Base-by-base conservation (phyloP, 1,140 invertebrate genomes). In the Pristionchus pacificus region DNA sequence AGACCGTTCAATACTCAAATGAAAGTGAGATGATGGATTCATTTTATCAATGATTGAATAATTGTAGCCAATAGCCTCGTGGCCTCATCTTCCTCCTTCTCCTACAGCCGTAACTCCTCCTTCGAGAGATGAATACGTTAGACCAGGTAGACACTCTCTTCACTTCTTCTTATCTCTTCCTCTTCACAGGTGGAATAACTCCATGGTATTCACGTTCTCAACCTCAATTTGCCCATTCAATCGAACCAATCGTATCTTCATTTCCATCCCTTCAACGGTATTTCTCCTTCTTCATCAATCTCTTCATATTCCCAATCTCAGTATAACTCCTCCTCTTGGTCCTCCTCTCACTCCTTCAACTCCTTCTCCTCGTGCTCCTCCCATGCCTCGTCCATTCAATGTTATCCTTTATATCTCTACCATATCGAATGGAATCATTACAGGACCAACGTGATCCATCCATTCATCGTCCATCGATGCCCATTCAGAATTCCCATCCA, bases 1-100 rank as follows among this genome's bases (percentile, higher is more conserved):
- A 73, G 65, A 29, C 59, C 65, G 0, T 73, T 68, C 29, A 60
- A 68, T 25, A 60, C 71, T 19, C 57, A 58, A n/a, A 73, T 73
- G 71, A 73, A 73, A 25, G 38, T 49, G 6, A 10, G 6, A 10
- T 49, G 38, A 49, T 10, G 38, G 38, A 49, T 10, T 10, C 38
- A 6, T 6, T 6, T 19, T 19, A 19, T 49, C 6, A 49, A 6
- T 10, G 19, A 49, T 10, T 49, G 6, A 19, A 49, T 49, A 49
- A 49, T 49, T 49, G n/a, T 49, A 49, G 38, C 71, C 71, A 30
- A 49, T 65, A 1, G 58, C 71, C 15, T 58, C 49, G 0, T 66
- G 59, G n/a, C 70, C 70, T 38, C 30, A 28, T 31, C 57, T 19
- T n/a, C 71, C 71, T 1, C 32, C 63, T 25, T 55, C 32, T 30